phyloP scores from a whole-genome alignment of 1,140 invertebrate species.

The Drosophila lowei region DNA sequence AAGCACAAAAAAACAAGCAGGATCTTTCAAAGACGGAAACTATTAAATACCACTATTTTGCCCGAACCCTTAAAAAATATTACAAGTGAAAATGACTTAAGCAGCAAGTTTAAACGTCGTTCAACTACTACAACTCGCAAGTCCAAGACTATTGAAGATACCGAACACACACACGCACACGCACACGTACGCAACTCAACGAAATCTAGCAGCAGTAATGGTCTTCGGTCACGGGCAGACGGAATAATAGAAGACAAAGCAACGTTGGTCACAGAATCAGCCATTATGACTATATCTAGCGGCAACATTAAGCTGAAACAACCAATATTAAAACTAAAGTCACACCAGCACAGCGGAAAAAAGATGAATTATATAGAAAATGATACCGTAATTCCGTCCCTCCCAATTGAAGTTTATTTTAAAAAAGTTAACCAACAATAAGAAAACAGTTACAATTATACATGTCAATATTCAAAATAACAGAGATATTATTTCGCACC shows the following conservation, averaged over 20 bases:
- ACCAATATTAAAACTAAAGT: conserved; percentile 28
- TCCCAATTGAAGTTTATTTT: conserved; percentile 52
- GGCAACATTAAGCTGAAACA: conserved; percentile 31
- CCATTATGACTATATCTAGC: conserved; percentile 54
- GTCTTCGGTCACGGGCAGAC: conserved; percentile 21
- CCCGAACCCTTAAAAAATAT: conserved; percentile 14
- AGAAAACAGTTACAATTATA: neutral
- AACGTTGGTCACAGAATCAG: conserved; percentile 40
- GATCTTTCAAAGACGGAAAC: conserved; percentile 35
- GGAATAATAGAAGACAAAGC: conserved; percentile 28
- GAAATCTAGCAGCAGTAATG: neutral
- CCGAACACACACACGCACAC: neutral
- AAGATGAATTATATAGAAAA: conserved; percentile 32
- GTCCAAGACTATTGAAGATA: conserved; percentile 1
- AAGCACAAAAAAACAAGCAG: conserved; percentile 41
- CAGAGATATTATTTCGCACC: conserved; percentile 34
- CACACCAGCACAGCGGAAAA: conserved; percentile 27
- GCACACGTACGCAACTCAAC: conserved; percentile 16
- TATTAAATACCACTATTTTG: conserved; percentile 16
- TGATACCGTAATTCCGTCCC: conserved; percentile 41
- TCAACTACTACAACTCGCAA: conserved; percentile 9
- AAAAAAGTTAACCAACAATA: conserved; percentile 54
- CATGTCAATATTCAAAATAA: conserved; percentile 3
- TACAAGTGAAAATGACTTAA: neutral
- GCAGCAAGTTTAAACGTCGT: conserved; percentile 31